Evolutionary conservation across 2,113 vertebrate genomes (phyloP).

Genomic region (Laterallus jamaicensis): DNA sequence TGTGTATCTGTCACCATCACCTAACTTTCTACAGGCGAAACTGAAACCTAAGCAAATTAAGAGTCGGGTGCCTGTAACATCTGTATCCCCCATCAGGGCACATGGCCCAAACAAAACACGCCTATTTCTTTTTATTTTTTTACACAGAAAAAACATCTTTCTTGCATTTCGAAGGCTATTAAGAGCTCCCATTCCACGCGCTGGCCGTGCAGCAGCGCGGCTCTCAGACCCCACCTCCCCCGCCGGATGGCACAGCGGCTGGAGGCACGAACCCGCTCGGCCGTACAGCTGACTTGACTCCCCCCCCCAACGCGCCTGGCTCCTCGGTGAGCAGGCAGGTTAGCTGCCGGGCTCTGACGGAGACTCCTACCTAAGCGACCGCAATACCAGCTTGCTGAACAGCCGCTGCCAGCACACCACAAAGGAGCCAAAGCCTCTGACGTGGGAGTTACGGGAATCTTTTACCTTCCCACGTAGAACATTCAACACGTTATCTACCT

Average conservation of each 20-base stretch:
- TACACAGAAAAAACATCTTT: too few relatives aligned
- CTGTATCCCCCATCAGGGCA: rapidly evolving
- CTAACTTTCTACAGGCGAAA: background rate
- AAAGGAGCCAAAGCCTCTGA: background rate
- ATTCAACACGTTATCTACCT: background rate
- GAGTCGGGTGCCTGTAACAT: background rate
- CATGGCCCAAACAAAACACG: rapidly evolving
- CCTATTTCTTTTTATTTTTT: too few relatives aligned
- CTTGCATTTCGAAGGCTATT: background rate
- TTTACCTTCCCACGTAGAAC: background rate
- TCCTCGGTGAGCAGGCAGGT: rapidly evolving
- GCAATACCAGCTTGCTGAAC: rapidly evolving
- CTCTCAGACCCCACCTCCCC: background rate
- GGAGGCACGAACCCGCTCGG: background rate
- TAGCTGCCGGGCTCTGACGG: background rate
- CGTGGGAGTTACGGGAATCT: background rate
- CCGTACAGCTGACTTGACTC: rapidly evolving
- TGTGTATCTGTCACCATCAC: too few relatives aligned
- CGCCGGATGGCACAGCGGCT: rapidly evolving
- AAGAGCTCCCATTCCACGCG: background rate
- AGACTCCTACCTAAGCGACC: background rate
- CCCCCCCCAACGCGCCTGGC: rapidly evolving
- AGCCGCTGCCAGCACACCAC: background rate
- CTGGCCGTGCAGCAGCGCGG: background rate
- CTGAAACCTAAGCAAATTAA: background rate